A percentile compares a stretch with the other conserved stretches of the same genome.
phyloP scores from a whole-genome alignment of 2,888 invertebrate genomes.

The Noctua fimbriata region DNA sequence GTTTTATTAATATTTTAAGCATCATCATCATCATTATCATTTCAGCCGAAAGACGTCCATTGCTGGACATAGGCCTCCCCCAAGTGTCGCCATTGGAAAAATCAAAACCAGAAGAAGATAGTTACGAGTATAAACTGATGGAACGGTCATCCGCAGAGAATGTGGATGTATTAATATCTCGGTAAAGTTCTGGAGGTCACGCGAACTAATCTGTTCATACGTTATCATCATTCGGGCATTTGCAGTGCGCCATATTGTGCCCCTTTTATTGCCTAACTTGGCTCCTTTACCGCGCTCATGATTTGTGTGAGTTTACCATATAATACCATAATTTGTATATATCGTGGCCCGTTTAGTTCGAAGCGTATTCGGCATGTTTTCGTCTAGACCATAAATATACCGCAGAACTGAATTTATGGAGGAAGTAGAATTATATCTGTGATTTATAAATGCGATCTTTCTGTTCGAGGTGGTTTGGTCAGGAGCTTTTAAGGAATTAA shows the following conservation, averaged over 20 bases:
- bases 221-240: slow-evolving; percentile 80
- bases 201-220: slow-evolving; percentile 68
- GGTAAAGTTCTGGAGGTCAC: slow-evolving; percentile 45
- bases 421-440: slow-evolving; percentile 52
- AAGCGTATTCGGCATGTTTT: slow-evolving; percentile 62
- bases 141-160: background rate
- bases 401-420: slow-evolving; percentile 59
- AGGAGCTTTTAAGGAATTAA: slow-evolving; percentile 25
- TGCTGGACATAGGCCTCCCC: no score
- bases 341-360: slow-evolving; percentile 54
- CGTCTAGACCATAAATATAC: slow-evolving; percentile 56
- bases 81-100: no score
- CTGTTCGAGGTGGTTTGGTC: slow-evolving; percentile 22
- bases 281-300: slow-evolving; percentile 69
- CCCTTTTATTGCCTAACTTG: slow-evolving; percentile 81
- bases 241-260: slow-evolving; percentile 76
- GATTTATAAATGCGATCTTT: slow-evolving; percentile 47
- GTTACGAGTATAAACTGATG: background rate
- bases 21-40: no score
- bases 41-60: no score
- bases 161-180: slow-evolving; percentile 35
- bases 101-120: background rate
- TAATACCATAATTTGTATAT: slow-evolving; percentile 66
- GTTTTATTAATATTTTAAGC: no score
- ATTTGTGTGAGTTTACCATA: slow-evolving; percentile 76